Conservation (phyloP, 2,888 invertebrate species). For the Lutraria lutraria region DNA sequence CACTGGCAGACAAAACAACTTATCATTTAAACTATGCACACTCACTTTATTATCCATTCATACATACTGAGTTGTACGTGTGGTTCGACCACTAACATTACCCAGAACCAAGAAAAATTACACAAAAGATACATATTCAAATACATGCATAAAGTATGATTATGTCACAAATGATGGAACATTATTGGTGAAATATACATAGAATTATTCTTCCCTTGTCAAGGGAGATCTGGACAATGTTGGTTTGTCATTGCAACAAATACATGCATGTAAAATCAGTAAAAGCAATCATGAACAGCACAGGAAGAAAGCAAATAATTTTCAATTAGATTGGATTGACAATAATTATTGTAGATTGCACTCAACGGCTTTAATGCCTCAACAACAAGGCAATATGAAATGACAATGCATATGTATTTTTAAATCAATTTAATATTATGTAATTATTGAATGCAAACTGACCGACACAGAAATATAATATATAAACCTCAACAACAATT, state of each 20-base stretch:
- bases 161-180: background rate
- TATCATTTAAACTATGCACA: background rate
- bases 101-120: constrained; percentile 4
- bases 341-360: background rate
- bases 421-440: background rate
- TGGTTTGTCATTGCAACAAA: background rate
- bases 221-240: background rate
- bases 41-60: background rate
- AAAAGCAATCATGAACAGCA: background rate
- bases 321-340: background rate
- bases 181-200: background rate
- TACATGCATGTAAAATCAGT: background rate
- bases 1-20: background rate
- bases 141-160: constrained; percentile 1
- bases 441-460: too few relatives aligned
- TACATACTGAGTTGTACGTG: background rate
- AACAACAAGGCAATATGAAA: background rate
- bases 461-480: too few relatives aligned
- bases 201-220: background rate
- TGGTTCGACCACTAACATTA: constrained; percentile 12
- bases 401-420: background rate
- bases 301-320: background rate
- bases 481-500: too few relatives aligned
- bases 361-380: background rate
- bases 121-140: constrained; percentile 8